Evolutionary conservation across 92 coral and sea anemone species (phyloP), one percentile per base, ranked within the genome.

Genomic region (Chrysogorgia sp.): DNA sequence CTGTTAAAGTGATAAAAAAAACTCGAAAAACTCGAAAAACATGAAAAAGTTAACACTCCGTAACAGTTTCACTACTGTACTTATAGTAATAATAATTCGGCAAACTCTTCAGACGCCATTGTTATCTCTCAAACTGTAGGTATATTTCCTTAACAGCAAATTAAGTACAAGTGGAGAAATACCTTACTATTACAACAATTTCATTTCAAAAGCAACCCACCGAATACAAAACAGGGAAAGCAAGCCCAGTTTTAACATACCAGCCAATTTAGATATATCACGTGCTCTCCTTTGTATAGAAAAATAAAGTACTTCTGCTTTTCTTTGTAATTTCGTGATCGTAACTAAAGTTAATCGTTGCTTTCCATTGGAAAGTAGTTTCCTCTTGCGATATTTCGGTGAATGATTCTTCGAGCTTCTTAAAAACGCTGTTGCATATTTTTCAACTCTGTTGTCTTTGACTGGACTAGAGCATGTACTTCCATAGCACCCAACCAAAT

Each of bases 221-320:
- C n/a, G n/a, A n/a, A n/a, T n/a, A n/a, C n/a, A n/a, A n/a, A n/a
- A n/a, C n/a, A n/a, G n/a, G n/a, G n/a, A n/a, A n/a, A n/a, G n/a
- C n/a, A n/a, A n/a, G n/a, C n/a, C n/a, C n/a, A n/a, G n/a, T n/a
- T n/a, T n/a, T n/a, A n/a, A n/a, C n/a, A n/a, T n/a, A n/a, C n/a
- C n/a, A n/a, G n/a, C 71, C 34, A 64, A 41, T 32, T 64, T 64
- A 32, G 71, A 64, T 64, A 64, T 64, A 64, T 64, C 48, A 64
- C 71, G 71, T 35, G 71, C 21, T 28, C 45, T 64, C 48, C 71
- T 29, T 32, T 64, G 71, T 32, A n/a, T n/a, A n/a, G n/a, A n/a
- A n/a, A n/a, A n/a, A n/a, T n/a, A n/a, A n/a, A n/a, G n/a, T n/a
- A n/a, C 35, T 35, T 64, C 71, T 24, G 71, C 71, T 12, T 64